Base-by-base conservation (phyloP, 2,888 invertebrate genomes). In the Orthosia gothica region DNA sequence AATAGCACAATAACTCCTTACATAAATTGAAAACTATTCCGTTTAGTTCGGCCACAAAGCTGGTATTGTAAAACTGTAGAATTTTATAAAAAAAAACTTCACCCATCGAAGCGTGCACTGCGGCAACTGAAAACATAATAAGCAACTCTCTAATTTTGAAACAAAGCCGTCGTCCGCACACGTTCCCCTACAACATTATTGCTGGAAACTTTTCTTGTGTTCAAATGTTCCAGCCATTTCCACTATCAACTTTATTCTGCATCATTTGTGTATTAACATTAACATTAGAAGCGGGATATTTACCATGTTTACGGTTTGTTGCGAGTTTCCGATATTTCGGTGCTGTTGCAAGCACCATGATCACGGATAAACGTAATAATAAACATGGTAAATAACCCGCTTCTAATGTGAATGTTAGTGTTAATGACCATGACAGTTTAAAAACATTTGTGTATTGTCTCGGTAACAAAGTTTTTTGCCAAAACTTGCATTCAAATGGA, bases 61-160 rank as follows among this genome's bases (percentile, higher is more conserved):
- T 23, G 50, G 61, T 67, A 70, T 55, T 58, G 23, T 32, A 50
- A 65, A 69, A 70, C 40, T 52, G 20, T n/a, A 57, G 11, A 72
- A 65, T 69, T 62, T 69, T 63, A 64, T 54, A 45, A 40, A 50
- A 76, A 74, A 80, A 72, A 78, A 58, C 20, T 58, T 68, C 12
- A 1, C 16, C 63, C 61, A 64, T 75, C 67, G 52, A 61, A 72
- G 54, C 52, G 61, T 78, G 76, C 74, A 76, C 66, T 81, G 79
- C 76, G 76, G 79, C 74, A 59, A 78, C 26, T 3, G 26, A 26
- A 26, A 26, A 26, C 26, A 3, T 26, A 87, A 86, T 84, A 84
- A 84, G 76, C 66, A 66, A 64, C 74, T 58, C 70, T 83, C 74
- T 84, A 82, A 84, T 82, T 85, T 82, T 88, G 89, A 89, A 88